phyloP scores from a whole-genome alignment of 2,113 vertebrate genomes.

The Lethenteron reissneri region DNA sequence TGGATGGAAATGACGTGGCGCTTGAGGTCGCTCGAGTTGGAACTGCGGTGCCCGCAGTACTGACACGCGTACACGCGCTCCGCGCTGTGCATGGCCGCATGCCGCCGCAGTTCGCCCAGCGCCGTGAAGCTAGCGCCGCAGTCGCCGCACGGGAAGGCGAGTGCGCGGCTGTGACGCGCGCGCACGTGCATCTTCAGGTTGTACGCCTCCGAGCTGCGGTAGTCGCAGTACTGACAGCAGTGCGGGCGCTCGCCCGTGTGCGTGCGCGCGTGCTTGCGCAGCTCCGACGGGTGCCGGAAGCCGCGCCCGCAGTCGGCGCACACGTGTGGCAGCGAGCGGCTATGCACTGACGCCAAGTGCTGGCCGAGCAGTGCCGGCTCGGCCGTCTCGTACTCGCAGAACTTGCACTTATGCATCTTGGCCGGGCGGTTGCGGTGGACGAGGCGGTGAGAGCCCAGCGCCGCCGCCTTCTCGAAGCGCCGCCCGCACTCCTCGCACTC shows the following conservation, averaged over 20 bases:
- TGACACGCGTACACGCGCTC: constrained; percentile 81
- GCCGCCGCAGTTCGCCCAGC: constrained; percentile 75
- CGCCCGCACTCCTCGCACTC: constrained; percentile 82
- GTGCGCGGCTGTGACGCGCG: constrained; percentile 87
- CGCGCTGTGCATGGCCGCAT: constrained; percentile 65
- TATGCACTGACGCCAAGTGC: constrained; percentile 80
- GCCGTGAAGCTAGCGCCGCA: constrained; percentile 36
- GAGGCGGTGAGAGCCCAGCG: constrained; percentile 73
- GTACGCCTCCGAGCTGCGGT: constrained; percentile 79
- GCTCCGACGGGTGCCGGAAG: constrained; percentile 83
- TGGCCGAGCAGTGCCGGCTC: constrained; percentile 81
- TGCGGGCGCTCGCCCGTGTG: constrained; percentile 91
- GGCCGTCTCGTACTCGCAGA: constrained; percentile 86
- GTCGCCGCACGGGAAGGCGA: constrained; percentile 52
- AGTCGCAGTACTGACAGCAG: constrained; percentile 78
- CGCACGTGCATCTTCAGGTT: constrained; percentile 94
- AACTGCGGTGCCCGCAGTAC: constrained; percentile 94
- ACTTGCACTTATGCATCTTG: constrained; percentile 94
- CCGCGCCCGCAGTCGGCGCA: constrained; percentile 85
- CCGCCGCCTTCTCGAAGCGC: constrained; percentile 66
- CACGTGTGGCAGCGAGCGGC: constrained; percentile 94
- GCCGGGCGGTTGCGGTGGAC: constrained; percentile 67
- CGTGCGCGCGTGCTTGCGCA: constrained; percentile 95
- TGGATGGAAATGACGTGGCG: constrained; percentile 94
- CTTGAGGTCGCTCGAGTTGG: constrained; percentile 92